phyloP scores from a whole-genome alignment of 2,113 vertebrate genomes.

The Periophthalmodon schlosseri region DNA sequence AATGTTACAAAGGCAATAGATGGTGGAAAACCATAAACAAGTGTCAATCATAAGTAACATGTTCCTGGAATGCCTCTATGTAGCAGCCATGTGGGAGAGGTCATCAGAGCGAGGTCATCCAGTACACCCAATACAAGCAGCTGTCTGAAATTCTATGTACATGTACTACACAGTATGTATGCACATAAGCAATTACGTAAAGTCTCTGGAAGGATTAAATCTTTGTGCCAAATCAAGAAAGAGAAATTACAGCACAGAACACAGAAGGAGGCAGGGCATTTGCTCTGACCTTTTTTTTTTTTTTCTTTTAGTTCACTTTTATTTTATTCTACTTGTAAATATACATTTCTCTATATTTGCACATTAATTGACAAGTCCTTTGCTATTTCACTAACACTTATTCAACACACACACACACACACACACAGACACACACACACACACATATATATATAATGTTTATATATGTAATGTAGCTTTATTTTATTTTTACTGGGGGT shows the following conservation, averaged over 20 bases:
- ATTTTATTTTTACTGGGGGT: too few species aligned
- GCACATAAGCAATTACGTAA: not conserved
- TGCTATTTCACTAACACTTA: too few species aligned
- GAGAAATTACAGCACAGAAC: not conserved
- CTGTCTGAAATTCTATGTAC: not conserved
- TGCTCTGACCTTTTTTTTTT: too few species aligned
- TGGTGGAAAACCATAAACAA: slow-evolving; percentile 3
- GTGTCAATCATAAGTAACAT: not conserved
- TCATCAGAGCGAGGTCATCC: not conserved
- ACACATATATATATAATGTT: too few species aligned
- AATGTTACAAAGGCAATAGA: not conserved
- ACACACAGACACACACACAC: too few species aligned
- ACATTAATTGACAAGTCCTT: too few species aligned
- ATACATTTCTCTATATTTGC: too few species aligned
- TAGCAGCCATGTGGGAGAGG: not conserved
- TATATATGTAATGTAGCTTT: too few species aligned
- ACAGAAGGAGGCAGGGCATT: not conserved
- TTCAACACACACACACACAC: too few species aligned
- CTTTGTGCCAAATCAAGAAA: not conserved
- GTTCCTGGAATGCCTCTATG: slow-evolving; percentile 3
- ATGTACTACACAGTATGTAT: not conserved
- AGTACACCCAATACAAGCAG: not conserved
- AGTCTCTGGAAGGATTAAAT: not conserved
- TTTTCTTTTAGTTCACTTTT: too few species aligned
- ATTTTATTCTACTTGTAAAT: too few species aligned